Evolutionary conservation across 2,113 vertebrate genomes (phyloP), one percentile per base, ranked within the genome.

Genomic region (Chascanopsetta lugubris): DNA sequence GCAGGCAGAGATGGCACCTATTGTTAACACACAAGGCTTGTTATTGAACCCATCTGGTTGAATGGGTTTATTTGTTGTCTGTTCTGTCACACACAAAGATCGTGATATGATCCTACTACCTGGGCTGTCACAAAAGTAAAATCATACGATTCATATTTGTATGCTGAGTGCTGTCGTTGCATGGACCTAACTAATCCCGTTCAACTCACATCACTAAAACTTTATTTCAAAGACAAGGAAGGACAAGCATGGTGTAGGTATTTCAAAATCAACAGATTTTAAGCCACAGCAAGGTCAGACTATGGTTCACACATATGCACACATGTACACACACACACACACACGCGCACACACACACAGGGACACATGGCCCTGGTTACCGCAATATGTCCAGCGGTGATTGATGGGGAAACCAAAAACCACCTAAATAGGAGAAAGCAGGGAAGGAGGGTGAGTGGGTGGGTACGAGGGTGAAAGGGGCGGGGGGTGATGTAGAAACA

Each of bases 311-410:
- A 30, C 63, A 46, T 5, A 55, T 18, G 15, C n/a, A 17, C 38
- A n/a, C n/a, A n/a, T n/a, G n/a, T n/a, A n/a, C n/a, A n/a, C n/a
- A n/a, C n/a, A n/a, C n/a, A n/a, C n/a, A n/a, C n/a, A n/a, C n/a
- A n/a, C n/a, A n/a, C n/a, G n/a, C n/a, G 62, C 59, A 66, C 53
- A 64, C 58, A 68, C 2, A 3, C 18, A 47, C 36, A 38, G 5
- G 10, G 40, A 86, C 87, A 91, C 79, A 88, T 89, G 88, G 82
- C 49, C 60, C 76, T 87, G 70, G 83, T 91, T 91, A 85, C 75
- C 72, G 70, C 77, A 83, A 68, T 80, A 76, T 77, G 59, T 80
- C 54, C 70, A 72, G 65, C 36, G 75, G 73, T 85, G 80, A 91
- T 75, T 87, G 87, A 89, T 75, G 63, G 72, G n/a, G 73, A 85